Conservation (phyloP, 2,797 vertebrate species). For the Chaetodon trifasciatus region DNA sequence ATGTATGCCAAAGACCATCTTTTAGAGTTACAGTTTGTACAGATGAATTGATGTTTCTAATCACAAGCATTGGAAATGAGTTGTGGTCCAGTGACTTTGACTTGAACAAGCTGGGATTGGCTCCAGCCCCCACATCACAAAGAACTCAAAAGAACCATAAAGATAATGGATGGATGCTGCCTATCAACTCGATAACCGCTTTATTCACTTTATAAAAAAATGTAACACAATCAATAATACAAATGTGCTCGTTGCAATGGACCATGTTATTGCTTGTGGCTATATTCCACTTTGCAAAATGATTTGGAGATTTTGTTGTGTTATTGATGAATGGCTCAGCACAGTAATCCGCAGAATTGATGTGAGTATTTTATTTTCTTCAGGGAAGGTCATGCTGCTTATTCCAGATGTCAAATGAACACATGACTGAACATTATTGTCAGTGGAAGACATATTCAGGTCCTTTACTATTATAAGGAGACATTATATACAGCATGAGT, state of each 20-base stretch:
- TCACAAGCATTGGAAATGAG: not conserved
- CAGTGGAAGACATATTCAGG: not conserved
- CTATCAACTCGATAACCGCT: not conserved
- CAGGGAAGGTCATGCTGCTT: not conserved
- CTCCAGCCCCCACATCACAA: not conserved
- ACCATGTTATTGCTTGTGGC: not conserved
- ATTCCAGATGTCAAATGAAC: not conserved
- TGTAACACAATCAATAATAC: not conserved
- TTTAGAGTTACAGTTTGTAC: not conserved
- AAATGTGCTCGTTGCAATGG: not conserved
- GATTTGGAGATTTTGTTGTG: not conserved
- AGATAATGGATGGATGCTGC: not conserved
- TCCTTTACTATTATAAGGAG: not conserved
- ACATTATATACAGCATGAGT: not conserved
- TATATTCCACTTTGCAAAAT: not conserved
- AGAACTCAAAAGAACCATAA: not conserved
- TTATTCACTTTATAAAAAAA: not conserved
- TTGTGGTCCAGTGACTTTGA: not conserved
- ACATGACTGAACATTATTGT: not conserved
- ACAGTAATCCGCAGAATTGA: conserved; percentile 10
- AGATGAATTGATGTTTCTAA: conserved; percentile 11
- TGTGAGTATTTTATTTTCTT: not conserved
- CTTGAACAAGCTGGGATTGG: not conserved
- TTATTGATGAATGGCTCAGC: not conserved
- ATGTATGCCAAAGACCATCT: not conserved